Percentiles rank a stretch among this genome's conserved stretches.
phyloP scores from a whole-genome alignment of 2,797 vertebrate species.

The Numenius phaeopus region DNA sequence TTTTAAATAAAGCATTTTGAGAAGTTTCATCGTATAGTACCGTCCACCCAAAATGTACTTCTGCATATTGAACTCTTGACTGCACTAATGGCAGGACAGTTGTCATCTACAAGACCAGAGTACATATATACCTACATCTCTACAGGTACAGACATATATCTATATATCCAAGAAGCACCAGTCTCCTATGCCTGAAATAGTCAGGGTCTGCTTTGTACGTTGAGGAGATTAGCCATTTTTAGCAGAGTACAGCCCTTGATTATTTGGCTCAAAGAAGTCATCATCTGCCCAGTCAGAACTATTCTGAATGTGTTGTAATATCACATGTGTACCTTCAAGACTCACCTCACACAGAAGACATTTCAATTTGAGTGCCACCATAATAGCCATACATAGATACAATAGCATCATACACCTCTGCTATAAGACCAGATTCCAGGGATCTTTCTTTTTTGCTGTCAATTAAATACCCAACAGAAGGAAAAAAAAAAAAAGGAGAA shows the following conservation, averaged over 20 bases:
- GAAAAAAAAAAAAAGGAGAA: neutral
- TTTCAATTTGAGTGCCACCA: neutral
- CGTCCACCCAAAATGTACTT: neutral
- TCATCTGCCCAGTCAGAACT: neutral
- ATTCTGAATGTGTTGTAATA: neutral
- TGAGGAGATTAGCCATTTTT: conserved; percentile 9
- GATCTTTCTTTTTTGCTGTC: neutral
- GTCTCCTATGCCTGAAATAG: neutral
- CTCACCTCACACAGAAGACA: neutral
- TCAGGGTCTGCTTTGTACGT: neutral
- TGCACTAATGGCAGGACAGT: neutral
- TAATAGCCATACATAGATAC: neutral
- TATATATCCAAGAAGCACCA: conserved; percentile 9
- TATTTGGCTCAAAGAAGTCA: neutral
- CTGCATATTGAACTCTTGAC: conserved; percentile 5
- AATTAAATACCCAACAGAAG: neutral
- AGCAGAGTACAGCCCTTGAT: conserved; percentile 46
- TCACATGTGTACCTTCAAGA: neutral
- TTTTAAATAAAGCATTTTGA: conserved; percentile 25
- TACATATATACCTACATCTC: neutral
- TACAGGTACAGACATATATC: neutral
- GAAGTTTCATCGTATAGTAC: conserved; percentile 21
- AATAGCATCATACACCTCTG: neutral
- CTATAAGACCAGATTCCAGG: neutral
- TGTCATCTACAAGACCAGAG: neutral